These are phyloP conservation scores for Python bivittatus DNA, from an alignment of 2,113 vertebrate species.

Conservation along the genomic window DNA sequence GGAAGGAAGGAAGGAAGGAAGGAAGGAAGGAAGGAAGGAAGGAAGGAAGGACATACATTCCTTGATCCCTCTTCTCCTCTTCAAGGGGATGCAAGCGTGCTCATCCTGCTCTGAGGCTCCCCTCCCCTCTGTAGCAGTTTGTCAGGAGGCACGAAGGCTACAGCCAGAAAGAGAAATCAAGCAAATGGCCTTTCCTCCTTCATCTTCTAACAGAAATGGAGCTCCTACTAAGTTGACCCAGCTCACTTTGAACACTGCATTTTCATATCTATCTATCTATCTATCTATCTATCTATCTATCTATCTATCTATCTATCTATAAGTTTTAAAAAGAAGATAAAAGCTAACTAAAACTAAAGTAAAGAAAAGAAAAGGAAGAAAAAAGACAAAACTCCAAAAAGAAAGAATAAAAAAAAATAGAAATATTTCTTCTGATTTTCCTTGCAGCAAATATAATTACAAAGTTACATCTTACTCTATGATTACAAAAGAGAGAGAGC, in stretches of 20 bases:
- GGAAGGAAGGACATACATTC: background rate
- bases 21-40: background rate
- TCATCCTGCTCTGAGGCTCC: background rate
- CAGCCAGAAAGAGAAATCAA: background rate
- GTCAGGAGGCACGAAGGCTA: background rate
- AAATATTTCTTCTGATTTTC: too few species aligned
- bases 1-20: background rate
- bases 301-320: too few species aligned
- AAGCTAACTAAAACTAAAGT: too few species aligned
- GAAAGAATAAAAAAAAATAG: too few species aligned
- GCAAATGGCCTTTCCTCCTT: background rate
- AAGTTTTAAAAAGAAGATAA: too few species aligned
- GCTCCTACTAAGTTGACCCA: background rate
- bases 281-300: too few species aligned
- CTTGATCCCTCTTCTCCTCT: background rate
- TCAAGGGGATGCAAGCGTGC: background rate
- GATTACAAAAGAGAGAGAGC: too few species aligned
- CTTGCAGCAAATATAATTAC: too few species aligned
- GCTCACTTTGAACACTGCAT: background rate
- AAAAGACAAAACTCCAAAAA: too few species aligned
- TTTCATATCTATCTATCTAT: too few species aligned
- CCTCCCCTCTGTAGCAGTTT: background rate
- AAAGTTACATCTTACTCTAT: too few species aligned
- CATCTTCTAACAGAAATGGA: background rate
- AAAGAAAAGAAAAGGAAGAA: too few species aligned